Conservation (phyloP, 2,113 vertebrate species). For the Butorides virescens region DNA sequence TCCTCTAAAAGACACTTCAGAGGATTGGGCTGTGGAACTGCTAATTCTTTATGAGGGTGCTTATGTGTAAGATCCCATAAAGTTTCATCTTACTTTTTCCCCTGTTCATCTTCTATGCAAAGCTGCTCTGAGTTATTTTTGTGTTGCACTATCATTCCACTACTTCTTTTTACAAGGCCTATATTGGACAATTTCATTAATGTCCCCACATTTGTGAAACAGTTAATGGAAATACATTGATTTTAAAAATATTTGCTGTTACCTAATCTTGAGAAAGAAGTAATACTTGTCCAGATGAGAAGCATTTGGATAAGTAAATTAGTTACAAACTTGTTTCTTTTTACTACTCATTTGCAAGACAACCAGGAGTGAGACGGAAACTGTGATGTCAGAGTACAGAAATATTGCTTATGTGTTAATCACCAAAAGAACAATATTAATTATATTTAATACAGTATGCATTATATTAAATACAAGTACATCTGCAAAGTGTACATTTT, state of each 20-base stretch:
- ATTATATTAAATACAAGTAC: not conserved
- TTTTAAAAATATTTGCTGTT: not conserved
- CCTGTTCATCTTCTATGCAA: not conserved
- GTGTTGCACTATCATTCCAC: not conserved
- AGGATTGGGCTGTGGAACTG: not conserved
- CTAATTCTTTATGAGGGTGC: not conserved
- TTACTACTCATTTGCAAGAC: not conserved
- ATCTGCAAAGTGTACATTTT: not conserved
- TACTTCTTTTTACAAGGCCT: not conserved
- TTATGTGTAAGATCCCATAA: not conserved
- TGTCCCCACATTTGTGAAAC: not conserved
- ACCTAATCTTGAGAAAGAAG: not conserved
- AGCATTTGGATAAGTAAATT: not conserved
- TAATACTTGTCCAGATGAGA: not conserved
- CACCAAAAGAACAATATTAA: not conserved
- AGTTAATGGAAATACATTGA: not conserved
- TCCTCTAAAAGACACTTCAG: not conserved
- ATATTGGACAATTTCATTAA: not conserved
- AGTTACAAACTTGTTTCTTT: not conserved
- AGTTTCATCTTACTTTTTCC: not conserved
- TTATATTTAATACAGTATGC: not conserved
- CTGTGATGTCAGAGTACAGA: not conserved
- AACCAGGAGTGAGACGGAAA: not conserved
- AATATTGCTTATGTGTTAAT: not conserved
- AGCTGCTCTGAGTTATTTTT: not conserved